Base-by-base conservation (phyloP, 1,140 invertebrate genomes). In the Rhagoletis zephyria region DNA sequence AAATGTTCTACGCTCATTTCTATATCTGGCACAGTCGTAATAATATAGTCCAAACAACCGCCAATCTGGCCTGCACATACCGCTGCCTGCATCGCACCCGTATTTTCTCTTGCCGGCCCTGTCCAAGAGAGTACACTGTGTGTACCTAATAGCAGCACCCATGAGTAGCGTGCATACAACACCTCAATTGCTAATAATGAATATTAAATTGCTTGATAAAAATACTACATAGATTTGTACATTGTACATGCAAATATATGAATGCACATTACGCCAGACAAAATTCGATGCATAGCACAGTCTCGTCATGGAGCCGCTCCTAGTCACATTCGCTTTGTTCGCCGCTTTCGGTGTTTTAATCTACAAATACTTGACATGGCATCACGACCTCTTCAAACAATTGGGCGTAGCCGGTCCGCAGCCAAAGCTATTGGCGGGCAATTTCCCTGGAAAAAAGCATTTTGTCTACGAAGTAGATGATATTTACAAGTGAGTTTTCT, bases 361-460 rank as follows among this genome's bases (percentile, higher is more conserved):
- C 12, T 63, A 87, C 14, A 87, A 87, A n/a, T 93, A 93, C 85
- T 88, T 93, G 16, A 93, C 91, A 63, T 91, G 90, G 90, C 90
- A 93, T 87, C 93, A 93, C 88, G 90, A 89, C 56, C 92, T 91
- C 87, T 94, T 93, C 93, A 86, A 86, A 5, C 89, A 88, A 56
- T 88, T 91, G 3, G 90, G 92, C 4, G 42, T 93, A 14, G 51
- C 89, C n/a, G 91, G 91, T 14, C 92, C 91, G 6, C 89, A 90
- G n/a, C 93, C 93, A 0, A 61, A 89, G 1, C 87, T 90, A 0
- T n/a, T 93, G 5, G 88, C 92, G 14, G 93, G 93, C 12, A 93
- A 89, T 6, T 91, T 95, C 90, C 94, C 95, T 77, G 94, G 93
- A 16, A 89, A 89, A 56, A 88, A 88, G 67, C 91, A 91, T 88